phyloP scores from a whole-genome alignment of 1,140 invertebrate species.

The Eubasilissa regina region DNA sequence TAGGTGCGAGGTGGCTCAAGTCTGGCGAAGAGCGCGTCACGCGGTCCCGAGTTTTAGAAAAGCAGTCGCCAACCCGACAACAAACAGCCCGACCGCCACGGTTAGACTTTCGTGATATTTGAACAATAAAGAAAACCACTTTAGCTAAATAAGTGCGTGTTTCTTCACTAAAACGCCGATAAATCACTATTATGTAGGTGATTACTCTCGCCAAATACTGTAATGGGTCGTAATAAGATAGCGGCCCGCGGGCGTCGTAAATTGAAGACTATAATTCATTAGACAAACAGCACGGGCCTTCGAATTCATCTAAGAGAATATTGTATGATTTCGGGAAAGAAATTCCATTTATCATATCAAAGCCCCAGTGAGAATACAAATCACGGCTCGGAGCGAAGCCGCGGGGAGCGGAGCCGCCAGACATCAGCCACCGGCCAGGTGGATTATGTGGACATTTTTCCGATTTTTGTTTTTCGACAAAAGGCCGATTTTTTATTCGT shows the following conservation, averaged over 20 bases:
- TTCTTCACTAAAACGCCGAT: conserved; percentile 31
- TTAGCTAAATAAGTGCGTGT: conserved; percentile 19
- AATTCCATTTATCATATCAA: conserved; percentile 56
- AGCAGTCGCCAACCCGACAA: background rate
- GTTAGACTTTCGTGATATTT: conserved; percentile 11
- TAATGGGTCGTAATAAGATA: conserved; percentile 45
- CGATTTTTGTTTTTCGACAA: no score
- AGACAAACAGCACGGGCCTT: conserved; percentile 44
- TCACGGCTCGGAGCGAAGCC: conserved; percentile 37
- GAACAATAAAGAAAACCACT: conserved; percentile 22
- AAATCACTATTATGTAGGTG: conserved; percentile 43
- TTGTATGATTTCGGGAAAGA: conserved; percentile 57
- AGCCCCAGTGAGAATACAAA: conserved; percentile 52
- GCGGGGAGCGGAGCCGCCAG: conserved; percentile 22
- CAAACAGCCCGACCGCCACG: background rate
- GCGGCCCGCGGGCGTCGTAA: conserved; percentile 30
- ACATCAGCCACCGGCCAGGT: background rate
- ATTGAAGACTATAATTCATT: conserved; percentile 56
- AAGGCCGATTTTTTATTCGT: no score
- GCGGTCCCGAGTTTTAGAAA: background rate
- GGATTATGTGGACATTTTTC: conserved; percentile 6
- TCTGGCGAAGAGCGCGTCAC: background rate
- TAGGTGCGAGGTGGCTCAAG: background rate
- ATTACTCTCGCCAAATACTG: conserved; percentile 42
- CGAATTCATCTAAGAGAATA: conserved; percentile 53